These are phyloP conservation scores for Sympetrum striolatum DNA, from an alignment of 2,888 invertebrate genomes.

Conservation along the genomic window DNA sequence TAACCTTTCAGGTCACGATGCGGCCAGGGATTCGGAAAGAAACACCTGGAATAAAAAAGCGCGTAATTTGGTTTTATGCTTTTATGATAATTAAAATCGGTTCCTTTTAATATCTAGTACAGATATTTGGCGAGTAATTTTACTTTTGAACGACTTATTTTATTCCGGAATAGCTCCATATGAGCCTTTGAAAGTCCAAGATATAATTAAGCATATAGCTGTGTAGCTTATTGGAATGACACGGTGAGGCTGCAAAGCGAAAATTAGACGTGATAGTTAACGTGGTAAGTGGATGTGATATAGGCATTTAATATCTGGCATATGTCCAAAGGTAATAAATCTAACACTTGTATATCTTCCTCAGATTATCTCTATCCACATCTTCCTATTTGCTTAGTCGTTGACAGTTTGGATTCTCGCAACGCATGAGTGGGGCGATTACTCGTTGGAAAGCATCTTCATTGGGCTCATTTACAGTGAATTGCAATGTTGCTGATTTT, in stretches of 20 bases:
- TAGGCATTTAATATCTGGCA: not conserved
- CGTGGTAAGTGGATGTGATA: not conserved
- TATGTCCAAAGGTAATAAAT: not conserved
- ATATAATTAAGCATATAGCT: not conserved
- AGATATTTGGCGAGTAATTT: not conserved
- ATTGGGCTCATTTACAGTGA: too few species aligned
- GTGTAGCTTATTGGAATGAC: not conserved
- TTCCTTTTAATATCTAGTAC: not conserved
- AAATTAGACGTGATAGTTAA: not conserved
- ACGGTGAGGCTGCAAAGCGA: not conserved
- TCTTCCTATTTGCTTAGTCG: not conserved
- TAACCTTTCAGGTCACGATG: conserved; percentile 29
- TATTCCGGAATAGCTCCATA: not conserved
- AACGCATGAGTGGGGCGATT: too few species aligned
- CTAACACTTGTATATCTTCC: not conserved
- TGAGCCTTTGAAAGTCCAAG: not conserved
- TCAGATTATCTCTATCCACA: too few species aligned
- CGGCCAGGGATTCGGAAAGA: not conserved
- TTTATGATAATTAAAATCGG: not conserved
- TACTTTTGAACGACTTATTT: not conserved
- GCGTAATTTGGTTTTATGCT: not conserved
- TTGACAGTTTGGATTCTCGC: not conserved
- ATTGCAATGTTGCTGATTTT: too few species aligned
- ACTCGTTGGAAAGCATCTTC: too few species aligned
- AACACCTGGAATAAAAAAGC: not conserved